A percentile compares a stretch with the other conserved stretches of the same genome.
phyloP scores from a whole-genome alignment of 2,113 vertebrate species.

The Myrmecobius fasciatus region DNA sequence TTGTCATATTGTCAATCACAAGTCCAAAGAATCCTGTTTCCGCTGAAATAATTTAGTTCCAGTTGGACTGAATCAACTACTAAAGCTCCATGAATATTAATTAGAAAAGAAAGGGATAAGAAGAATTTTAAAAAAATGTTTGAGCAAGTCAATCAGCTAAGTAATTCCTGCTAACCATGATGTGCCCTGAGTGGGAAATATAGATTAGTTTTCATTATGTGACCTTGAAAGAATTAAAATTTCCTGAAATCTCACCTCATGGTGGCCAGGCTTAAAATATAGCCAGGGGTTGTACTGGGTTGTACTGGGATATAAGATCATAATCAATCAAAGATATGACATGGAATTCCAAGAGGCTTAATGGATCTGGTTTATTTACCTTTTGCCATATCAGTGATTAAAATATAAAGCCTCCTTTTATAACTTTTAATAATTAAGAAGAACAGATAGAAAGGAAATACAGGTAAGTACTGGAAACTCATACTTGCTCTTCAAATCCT shows the following conservation, averaged over 20 bases:
- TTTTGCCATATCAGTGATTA: neutral
- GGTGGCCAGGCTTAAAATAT: neutral
- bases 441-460: too few species aligned
- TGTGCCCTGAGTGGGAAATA: neutral
- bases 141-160: neutral
- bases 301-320: too few species aligned
- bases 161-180: neutral
- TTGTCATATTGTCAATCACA: neutral
- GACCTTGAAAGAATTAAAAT: neutral
- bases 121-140: neutral
- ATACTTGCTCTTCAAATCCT: conserved; percentile 2
- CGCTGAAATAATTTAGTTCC: neutral
- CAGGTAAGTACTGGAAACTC: neutral
- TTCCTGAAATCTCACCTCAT: neutral
- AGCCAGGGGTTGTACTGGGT: neutral
- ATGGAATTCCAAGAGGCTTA: neutral
- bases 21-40: neutral
- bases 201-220: neutral
- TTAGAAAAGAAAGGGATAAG: neutral
- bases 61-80: neutral
- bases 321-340: neutral
- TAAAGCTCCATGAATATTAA: neutral
- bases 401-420: neutral
- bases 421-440: conserved; percentile 16
- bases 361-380: neutral